A percentile compares a stretch with the other conserved stretches of the same genome.
Evolutionary conservation across 2,113 vertebrate species (phyloP).

Genomic region (Psophia crepitans): DNA sequence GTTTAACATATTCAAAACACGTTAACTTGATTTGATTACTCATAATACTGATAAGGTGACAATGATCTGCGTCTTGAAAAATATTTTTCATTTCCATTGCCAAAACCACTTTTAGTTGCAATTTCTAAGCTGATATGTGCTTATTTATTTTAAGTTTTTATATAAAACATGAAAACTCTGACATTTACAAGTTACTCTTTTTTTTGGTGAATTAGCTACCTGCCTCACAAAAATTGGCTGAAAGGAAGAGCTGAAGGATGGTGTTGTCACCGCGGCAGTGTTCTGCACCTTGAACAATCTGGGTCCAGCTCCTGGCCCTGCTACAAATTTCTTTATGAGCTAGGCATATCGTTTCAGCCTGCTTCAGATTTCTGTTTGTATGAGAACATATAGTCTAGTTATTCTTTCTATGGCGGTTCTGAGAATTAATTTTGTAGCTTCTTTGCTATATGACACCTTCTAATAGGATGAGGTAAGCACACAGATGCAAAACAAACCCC

Average conservation of each 20-base stretch:
- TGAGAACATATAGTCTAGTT: not conserved
- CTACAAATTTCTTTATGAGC: not conserved
- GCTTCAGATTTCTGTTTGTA: not conserved
- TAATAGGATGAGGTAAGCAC: not conserved
- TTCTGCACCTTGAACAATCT: not conserved
- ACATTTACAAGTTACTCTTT: not conserved
- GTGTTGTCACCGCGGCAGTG: fast-evolving
- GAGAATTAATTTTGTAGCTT: not conserved
- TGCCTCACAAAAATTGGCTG: not conserved
- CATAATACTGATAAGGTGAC: not conserved
- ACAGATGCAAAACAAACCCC: not conserved
- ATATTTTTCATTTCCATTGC: not conserved
- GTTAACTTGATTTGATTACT: not conserved
- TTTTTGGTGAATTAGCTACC: not conserved
- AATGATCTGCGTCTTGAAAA: not conserved
- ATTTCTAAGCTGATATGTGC: not conserved
- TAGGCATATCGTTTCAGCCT: not conserved
- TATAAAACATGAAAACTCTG: not conserved
- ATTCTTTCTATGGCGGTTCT: not conserved
- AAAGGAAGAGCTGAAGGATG: not conserved
- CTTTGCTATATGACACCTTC: not conserved
- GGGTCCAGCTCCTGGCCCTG: not conserved
- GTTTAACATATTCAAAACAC: not conserved
- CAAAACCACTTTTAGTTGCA: not conserved
- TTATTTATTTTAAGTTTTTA: not conserved